Evolutionary conservation across 2,797 vertebrate genomes (phyloP).

Genomic region (Bovichtus variegatus): DNA sequence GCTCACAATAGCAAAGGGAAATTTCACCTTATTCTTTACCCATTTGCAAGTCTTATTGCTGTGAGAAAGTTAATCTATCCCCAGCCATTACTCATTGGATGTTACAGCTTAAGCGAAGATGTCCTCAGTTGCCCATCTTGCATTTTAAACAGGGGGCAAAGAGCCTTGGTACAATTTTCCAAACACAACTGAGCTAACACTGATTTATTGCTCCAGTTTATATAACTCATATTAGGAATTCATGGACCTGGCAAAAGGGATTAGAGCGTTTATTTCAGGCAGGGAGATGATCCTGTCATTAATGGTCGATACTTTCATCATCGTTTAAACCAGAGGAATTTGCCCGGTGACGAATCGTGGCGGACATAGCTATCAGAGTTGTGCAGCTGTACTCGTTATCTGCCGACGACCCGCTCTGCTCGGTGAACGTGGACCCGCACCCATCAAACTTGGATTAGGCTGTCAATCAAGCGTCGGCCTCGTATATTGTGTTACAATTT

Average conservation of each 20-base stretch:
- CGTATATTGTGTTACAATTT: conserved; percentile 99
- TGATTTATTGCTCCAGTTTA: conserved; percentile 99
- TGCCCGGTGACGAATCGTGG: conserved; percentile 95
- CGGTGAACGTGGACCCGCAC: conserved; percentile 92
- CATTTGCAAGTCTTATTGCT: conserved; percentile 91
- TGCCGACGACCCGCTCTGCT: conserved; percentile 91
- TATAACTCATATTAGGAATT: conserved; percentile 99
- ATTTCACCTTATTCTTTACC: conserved; percentile 74
- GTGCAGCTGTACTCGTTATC: conserved; percentile 99
- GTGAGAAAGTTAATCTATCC: conserved; percentile 90
- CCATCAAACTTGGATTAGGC: conserved; percentile 99
- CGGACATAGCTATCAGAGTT: conserved; percentile 98
- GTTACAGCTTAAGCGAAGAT: conserved; percentile 92
- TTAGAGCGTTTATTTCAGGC: conserved; percentile 99
- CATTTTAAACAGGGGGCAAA: conserved; percentile 94
- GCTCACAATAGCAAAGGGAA: conserved; percentile 66
- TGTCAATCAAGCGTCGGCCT: conserved; percentile 95
- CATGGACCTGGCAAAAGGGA: conserved; percentile 99
- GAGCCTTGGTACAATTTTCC: conserved; percentile 93
- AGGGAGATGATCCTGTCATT: conserved; percentile 99
- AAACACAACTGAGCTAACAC: conserved; percentile 99
- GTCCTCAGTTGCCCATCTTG: conserved; percentile 92
- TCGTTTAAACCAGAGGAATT: conserved; percentile 99
- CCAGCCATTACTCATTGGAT: conserved; percentile 93
- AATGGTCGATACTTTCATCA: conserved; percentile 99